Evolutionary conservation across 35 echinoderm and acorn worm genomes (phyloP).

Genomic region (Apostichopus japonicus): DNA sequence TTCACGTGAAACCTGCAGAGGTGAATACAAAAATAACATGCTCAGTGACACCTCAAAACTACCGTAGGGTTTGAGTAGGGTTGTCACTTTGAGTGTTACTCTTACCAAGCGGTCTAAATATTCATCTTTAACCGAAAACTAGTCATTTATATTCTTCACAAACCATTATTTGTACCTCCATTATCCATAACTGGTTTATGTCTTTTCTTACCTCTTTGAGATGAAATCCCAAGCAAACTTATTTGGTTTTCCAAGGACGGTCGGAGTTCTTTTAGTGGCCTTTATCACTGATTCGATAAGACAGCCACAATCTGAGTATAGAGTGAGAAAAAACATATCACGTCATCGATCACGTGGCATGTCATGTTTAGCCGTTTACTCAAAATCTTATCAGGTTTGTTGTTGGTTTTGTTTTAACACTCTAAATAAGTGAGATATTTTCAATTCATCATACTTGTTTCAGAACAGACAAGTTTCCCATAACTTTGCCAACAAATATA

Average conservation of each 20-base stretch:
- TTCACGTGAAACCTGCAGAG: slow-evolving; percentile 59
- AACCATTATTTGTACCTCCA: too few species aligned
- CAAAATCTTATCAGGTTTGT: too few species aligned
- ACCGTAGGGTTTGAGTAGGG: not conserved
- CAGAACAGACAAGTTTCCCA: too few species aligned
- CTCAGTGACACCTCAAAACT: not conserved
- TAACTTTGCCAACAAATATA: too few species aligned
- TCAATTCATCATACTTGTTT: too few species aligned
- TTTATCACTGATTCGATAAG: slow-evolving; percentile 74
- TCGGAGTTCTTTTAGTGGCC: slow-evolving; percentile 69
- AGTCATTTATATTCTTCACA: too few species aligned
- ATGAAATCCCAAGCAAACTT: slow-evolving; percentile 81
- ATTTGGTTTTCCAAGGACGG: slow-evolving; percentile 82
- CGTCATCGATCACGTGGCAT: too few species aligned
- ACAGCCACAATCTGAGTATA: slow-evolving; percentile 77
- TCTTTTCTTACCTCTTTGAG: slow-evolving; percentile 57
- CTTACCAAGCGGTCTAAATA: not conserved
- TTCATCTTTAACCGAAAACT: not conserved
- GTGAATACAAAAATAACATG: not conserved
- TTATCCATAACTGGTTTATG: too few species aligned
- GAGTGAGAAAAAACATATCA: not conserved
- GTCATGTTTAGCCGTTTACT: too few species aligned
- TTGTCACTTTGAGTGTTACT: not conserved
- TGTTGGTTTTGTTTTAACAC: too few species aligned
- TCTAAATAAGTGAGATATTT: too few species aligned